Evolutionary conservation across 2,797 vertebrate species (phyloP).

Genomic region (Ficedula albicollis): DNA sequence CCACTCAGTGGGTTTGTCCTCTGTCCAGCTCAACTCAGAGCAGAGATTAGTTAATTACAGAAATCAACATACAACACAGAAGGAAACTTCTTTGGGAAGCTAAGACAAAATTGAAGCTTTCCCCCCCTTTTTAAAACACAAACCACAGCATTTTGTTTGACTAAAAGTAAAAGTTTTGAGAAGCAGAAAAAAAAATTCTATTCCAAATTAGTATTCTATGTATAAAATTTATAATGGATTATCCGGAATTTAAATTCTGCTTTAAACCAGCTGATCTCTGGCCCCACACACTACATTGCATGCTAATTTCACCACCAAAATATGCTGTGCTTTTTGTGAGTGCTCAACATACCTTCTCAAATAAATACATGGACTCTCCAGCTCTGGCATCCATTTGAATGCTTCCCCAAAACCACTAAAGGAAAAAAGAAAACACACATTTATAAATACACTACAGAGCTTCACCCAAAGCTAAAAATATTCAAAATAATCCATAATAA

Average conservation of each 20-base stretch:
- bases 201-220: neutral
- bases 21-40: neutral
- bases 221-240: neutral
- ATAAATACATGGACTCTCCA: slow-evolving; percentile 96
- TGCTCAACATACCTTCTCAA: slow-evolving; percentile 86
- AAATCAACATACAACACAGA: neutral
- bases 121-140: neutral
- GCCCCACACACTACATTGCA: neutral
- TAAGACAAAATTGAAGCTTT: accelerated
- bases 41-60: neutral
- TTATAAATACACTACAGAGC: neutral
- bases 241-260: neutral
- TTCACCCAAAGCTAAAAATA: neutral
- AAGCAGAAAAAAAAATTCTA: neutral
- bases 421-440: neutral
- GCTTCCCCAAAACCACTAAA: slow-evolving; percentile 99
- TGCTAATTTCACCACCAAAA: neutral
- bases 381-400: slow-evolving; percentile 99
- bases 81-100: neutral
- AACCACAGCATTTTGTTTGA: neutral
- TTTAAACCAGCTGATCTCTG: neutral
- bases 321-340: accelerated
- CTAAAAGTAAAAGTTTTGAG: neutral
- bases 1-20: neutral
- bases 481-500: neutral